Evolutionary conservation across 2,113 vertebrate genomes (phyloP), one percentile per base, ranked within the genome.

Genomic region (Paradisaea rubra): DNA sequence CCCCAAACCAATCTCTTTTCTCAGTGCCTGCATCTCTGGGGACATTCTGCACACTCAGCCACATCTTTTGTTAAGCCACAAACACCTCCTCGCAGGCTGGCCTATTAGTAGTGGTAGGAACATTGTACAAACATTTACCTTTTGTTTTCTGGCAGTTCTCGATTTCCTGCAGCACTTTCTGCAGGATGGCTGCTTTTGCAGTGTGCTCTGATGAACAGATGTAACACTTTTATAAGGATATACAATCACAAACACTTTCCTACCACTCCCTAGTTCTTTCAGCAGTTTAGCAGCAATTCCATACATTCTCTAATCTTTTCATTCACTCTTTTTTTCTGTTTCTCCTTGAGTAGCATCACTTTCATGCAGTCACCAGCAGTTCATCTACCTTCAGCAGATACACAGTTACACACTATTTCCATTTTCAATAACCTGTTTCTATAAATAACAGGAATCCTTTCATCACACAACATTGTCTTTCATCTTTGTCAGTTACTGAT

Each of bases 371-470:
- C 47, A 33, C 31, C 59, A 74, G 49, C 64, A 88, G 53, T 52
- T 92, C 12, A 2, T 69, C 33, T 76, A 66, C 35, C 37, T 71
- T 78, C 71, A 88, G 30, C 45, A 86, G 61, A 71, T 72, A 59
- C 31, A 71, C 23, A 64, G n/a, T 60, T 50, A 28, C 56, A 69
- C 60, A 88, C 33, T 72, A 71, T 81, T 93, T 91, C 81, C 47
- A 65, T 96, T 95, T 93, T 80, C 83, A 83, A 78, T 33, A 94
- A 49, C 33, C 70, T 73, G 39, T 83, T 91, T 76, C 82, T 86
- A 45, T 65, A 76, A 61, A 42, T 79, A 83, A 91, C 61, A 81
- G 42, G 57, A 95, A 79, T 80, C 53, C 73, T 95, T 93, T 96
- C 72, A 95, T 95, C 76, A 81, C 64, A 78, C 44, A 74, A 31